Evolutionary conservation across 2,113 vertebrate species (phyloP).

Genomic region (Glaucidium brasilianum): DNA sequence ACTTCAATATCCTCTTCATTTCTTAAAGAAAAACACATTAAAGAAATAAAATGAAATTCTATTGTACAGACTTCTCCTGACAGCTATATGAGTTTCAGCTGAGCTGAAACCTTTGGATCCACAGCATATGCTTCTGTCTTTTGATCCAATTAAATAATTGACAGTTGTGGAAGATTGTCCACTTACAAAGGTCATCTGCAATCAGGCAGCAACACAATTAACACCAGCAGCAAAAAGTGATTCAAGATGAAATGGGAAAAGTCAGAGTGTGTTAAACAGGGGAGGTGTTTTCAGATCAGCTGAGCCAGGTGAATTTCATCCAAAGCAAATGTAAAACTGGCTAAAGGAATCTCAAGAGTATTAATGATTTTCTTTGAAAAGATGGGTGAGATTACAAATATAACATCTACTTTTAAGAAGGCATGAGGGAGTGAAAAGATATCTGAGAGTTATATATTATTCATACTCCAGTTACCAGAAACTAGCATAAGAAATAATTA

Average conservation of each 20-base stretch:
- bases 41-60: not conserved
- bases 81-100: not conserved
- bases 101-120: not conserved
- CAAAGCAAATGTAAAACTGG: not conserved
- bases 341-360: not conserved
- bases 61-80: not conserved
- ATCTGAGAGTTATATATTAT: accelerated
- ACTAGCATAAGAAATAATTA: not conserved
- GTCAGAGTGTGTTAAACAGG: not conserved
- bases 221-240: not conserved
- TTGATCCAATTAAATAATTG: conserved; percentile 21
- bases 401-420: not conserved
- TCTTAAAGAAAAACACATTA: not conserved
- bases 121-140: not conserved
- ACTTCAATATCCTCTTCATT: not conserved
- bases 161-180: not conserved
- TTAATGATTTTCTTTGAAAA: not conserved
- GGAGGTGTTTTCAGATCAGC: not conserved
- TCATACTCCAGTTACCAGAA: not conserved
- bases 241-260: not conserved
- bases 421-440: not conserved
- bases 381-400: not conserved
- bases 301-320: not conserved
- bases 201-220: not conserved
- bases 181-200: conserved; percentile 6